Evolutionary conservation across 2,888 invertebrate species (phyloP), one percentile per base, ranked within the genome.

Genomic region (Axea sp.): DNA sequence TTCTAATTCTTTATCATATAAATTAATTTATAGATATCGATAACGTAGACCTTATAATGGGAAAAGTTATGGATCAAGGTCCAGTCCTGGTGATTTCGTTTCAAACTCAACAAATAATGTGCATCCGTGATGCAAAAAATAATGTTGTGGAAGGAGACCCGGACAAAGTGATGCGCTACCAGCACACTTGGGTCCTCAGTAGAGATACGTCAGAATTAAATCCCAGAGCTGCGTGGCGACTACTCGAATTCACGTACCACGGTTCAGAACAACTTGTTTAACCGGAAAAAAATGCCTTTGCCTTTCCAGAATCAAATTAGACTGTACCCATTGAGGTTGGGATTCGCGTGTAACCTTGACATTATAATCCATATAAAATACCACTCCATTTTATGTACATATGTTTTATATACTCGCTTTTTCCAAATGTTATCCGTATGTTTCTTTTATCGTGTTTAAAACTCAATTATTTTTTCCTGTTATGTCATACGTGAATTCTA

Each of bases 21-120:
- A n/a, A n/a, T 17, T 47, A 9, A 41, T 9, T 22, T 26, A 92
- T 91, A 82, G 99, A 99, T 85, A 94, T 97, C 49, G 95, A 96
- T 86, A 94, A 95, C 84, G 95, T 97, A 1, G 97, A 97, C 85
- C 89, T 99, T 72, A 93, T 95, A 0, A 96, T 98, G 93, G 99
- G 98, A 0, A 98, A 99, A 89, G 96, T 99, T 84, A 98, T 99
- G 96, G 99, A 99, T 51, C 98, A 99, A 85, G 99, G 99, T 0
- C 99, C 99, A 0, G 98, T 99, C 1, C 89, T 99, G 76, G 94
- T 99, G 39, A 94, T 99, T 71, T 96, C 94, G 77, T 99, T 99
- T 90, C 95, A 95, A 83, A 94, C 97, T 0, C 99, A 99, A 86
- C 98, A 99, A 90, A 97, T 99, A 73, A 94, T 96, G 93, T 96